Conservation (phyloP, 2,113 vertebrate genomes). For the Saguinus imperator region DNA sequence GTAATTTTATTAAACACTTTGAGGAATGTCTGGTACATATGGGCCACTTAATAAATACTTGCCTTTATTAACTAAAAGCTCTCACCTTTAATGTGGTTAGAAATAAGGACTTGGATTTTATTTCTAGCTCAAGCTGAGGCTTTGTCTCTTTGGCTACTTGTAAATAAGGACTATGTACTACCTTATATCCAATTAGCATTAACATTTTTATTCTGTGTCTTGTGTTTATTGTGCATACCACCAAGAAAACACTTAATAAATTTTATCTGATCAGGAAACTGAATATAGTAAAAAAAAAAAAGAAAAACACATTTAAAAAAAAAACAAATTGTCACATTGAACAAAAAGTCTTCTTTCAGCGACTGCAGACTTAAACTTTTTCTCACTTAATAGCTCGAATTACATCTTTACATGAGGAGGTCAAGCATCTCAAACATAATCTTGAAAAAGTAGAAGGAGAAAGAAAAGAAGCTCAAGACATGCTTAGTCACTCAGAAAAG, state of each 20-base stretch:
- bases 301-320: neutral
- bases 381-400: constrained; percentile 87
- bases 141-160: neutral
- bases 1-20: constrained; percentile 17
- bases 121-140: neutral
- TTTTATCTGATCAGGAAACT: neutral
- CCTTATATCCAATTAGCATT: neutral
- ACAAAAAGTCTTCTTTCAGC: neutral
- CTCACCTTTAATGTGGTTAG: neutral
- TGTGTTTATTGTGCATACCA: constrained; percentile 4
- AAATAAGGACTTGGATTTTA: neutral
- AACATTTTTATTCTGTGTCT: neutral
- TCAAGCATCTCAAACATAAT: constrained; percentile 92
- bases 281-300: neutral
- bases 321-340: neutral
- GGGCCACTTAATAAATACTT: constrained; percentile 15
- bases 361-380: constrained; percentile 20
- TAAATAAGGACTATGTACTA: neutral
- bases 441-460: constrained; percentile 93
- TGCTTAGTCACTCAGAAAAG: constrained; percentile 96
- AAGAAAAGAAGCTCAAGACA: constrained; percentile 95
- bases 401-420: constrained; percentile 94
- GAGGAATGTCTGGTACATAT: neutral
- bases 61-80: neutral
- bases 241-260: neutral